phyloP scores from a whole-genome alignment of 2,888 invertebrate species.

The Philereme transversata region DNA sequence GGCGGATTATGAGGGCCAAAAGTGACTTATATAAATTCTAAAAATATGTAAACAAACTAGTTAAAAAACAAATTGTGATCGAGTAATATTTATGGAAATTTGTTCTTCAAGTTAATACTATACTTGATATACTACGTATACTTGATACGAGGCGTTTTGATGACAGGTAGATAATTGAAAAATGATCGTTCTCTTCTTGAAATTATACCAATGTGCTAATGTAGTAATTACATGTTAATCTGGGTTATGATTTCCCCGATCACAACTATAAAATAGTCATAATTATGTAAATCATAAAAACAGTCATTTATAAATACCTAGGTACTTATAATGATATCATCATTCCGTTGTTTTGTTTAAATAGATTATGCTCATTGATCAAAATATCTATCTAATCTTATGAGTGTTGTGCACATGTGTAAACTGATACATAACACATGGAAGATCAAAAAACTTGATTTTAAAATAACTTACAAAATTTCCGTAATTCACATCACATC shows the following conservation, averaged over 20 bases:
- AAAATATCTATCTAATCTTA: neutral
- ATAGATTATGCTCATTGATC: neutral
- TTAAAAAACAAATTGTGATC: constrained; percentile 3
- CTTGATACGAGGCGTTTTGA: constrained; percentile 8
- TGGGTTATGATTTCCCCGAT: constrained; percentile 8
- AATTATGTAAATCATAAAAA: constrained; percentile 2
- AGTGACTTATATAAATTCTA: too few species aligned
- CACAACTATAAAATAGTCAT: neutral
- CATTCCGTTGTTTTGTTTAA: neutral
- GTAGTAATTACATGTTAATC: constrained; percentile 8
- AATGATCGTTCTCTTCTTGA: constrained; percentile 8
- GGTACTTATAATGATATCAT: constrained; percentile 17
- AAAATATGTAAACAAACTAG: constrained; percentile 1
- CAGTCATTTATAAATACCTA: constrained; percentile 10
- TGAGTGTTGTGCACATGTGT: neutral
- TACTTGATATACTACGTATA: too few species aligned
- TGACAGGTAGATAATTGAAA: constrained; percentile 20
- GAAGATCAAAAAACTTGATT: constrained; percentile 8
- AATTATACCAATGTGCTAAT: neutral
- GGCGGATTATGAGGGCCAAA: neutral
- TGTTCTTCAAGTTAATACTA: constrained; percentile 13
- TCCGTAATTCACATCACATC: constrained; percentile 29
- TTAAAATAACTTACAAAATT: constrained; percentile 30
- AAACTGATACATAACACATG: neutral
- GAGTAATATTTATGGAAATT: constrained; percentile 25